A percentile compares a stretch with the other conserved stretches of the same genome.
These are phyloP conservation scores for Pelmatolapia mariae DNA, from an alignment of 2,113 vertebrate genomes.

Conservation along the genomic window DNA sequence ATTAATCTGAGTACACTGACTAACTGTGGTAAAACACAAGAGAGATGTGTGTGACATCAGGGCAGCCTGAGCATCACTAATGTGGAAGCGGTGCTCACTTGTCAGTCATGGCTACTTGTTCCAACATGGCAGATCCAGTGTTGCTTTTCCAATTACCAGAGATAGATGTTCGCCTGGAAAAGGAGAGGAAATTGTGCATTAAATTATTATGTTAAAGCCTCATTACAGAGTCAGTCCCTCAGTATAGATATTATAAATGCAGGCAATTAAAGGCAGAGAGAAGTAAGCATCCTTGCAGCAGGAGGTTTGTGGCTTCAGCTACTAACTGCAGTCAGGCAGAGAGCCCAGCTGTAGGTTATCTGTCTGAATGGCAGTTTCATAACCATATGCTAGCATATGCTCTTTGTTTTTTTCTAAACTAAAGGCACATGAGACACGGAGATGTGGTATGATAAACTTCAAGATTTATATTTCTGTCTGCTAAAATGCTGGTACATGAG, in stretches of 20 bases:
- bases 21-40: not conserved
- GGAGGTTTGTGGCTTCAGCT: not conserved
- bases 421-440: not conserved
- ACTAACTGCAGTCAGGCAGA: not conserved
- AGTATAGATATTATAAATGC: not conserved
- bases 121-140: constrained; percentile 97
- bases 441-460: not conserved
- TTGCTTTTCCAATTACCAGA: constrained; percentile 99
- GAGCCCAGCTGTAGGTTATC: not conserved
- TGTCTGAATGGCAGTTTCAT: not conserved
- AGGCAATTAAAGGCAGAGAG: not conserved
- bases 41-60: not conserved
- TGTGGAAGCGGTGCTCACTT: constrained; percentile 75
- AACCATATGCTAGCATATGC: not conserved
- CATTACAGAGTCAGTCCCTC: not conserved
- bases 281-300: not conserved
- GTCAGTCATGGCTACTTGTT: constrained; percentile 99
- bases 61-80: constrained; percentile 11
- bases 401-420: not conserved
- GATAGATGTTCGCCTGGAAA: constrained; percentile 93
- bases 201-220: not conserved
- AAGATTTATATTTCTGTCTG: not conserved
- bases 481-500: not conserved
- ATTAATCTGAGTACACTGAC: not conserved
- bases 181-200: not conserved